Base-by-base conservation (phyloP, 2,113 vertebrate genomes). In the Acrocephalus arundinaceus region DNA sequence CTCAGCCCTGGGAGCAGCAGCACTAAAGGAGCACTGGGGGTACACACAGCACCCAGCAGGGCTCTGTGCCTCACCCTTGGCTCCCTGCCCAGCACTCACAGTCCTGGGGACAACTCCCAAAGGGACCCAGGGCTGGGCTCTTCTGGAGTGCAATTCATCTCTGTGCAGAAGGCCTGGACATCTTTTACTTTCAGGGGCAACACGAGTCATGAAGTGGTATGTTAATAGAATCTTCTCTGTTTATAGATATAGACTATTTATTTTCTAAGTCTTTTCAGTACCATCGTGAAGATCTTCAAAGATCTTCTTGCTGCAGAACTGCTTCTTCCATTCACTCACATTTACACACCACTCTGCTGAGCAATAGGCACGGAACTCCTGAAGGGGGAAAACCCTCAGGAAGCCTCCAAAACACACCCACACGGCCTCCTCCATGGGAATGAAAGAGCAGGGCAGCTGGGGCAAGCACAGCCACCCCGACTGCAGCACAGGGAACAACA, bases 301-400 rank as follows among this genome's bases (percentile, higher is more conserved):
- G 87, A 96, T 7, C 93, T 92, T 95, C 92, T 89, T 78, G 92
- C 85, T 33, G 86, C 4, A 0, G 33, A 93, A 89, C 89, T 35
- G 65, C 78, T 96, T 85, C 93, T 96, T 91, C 94, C 84, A 49
- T 68, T 93, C 95, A 87, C 62, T 90, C 77, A 92, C 89, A 84
- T 85, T 91, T 96, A 85, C 87, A 95, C 57, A 51, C 58, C 79
- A 43, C 81, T 85, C 91, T 75, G 92, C 94, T 75, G 87, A 93
- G 89, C 93, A 95, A 90, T 63, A 97, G 97, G 97, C 95, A 97
- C 95, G 89, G 90, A 89, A 96, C 83, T 95, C 93, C 95, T 91
- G 52, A 77, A n/a, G n/a, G 76, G 76, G 80, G 46, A 75, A 88
- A 91, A 59, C 94, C 70, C 78, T 94, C 89, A 95, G 94, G 63